Conservation (phyloP, 2,797 vertebrate genomes). For the Chrysocyon brachyurus region DNA sequence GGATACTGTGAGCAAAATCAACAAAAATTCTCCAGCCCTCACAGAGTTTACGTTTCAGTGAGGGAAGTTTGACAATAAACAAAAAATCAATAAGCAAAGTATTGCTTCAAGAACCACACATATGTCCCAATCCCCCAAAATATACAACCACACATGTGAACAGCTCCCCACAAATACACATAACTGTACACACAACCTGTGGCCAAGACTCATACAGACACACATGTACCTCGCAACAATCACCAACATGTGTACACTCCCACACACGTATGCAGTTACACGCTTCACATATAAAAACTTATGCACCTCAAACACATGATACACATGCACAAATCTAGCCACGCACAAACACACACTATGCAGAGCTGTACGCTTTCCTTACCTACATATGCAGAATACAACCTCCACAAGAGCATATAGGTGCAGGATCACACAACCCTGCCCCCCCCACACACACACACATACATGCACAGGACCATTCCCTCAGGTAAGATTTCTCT, state of each 20-base stretch:
- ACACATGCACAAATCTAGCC: neutral
- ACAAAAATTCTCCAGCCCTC: conserved; percentile 38
- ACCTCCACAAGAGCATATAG: neutral
- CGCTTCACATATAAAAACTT: neutral
- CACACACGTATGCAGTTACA: neutral
- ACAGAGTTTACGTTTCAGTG: neutral
- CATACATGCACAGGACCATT: neutral
- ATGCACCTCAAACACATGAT: neutral
- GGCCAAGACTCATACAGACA: conserved; percentile 9
- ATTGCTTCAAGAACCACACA: neutral
- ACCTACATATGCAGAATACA: neutral
- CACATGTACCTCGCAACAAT: neutral
- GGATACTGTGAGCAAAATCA: neutral
- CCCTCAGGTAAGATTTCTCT: neutral
- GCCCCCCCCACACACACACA: neutral
- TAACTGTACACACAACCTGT: neutral
- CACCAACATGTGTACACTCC: neutral
- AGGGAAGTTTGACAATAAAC: conserved; percentile 20
- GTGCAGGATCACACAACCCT: neutral
- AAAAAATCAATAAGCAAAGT: conserved; percentile 36
- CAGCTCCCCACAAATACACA: neutral
- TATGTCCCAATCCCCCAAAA: too few relatives aligned
- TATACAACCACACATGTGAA: neutral
- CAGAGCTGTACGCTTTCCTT: neutral
- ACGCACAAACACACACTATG: neutral